These are phyloP conservation scores for Notamacropus eugenii DNA, from an alignment of 2,797 vertebrate species.

Conservation along the genomic window DNA sequence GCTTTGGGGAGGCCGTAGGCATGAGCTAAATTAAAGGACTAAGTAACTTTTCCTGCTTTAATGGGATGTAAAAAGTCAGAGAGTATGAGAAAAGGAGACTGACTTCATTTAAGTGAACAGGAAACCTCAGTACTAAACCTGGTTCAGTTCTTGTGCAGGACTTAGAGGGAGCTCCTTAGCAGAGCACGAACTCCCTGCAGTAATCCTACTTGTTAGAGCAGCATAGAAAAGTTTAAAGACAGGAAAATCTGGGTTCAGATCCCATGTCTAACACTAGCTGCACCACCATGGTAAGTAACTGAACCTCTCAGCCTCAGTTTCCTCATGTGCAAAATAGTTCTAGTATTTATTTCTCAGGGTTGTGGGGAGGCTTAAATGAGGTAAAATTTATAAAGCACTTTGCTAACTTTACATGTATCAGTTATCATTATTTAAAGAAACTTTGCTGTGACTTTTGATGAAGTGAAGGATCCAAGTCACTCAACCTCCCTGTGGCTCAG, in stretches of 20 bases:
- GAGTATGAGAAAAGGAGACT: no score
- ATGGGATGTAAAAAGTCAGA: no score
- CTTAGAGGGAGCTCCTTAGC: background rate
- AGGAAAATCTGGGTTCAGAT: background rate
- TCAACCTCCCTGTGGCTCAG: accelerated
- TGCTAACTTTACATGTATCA: background rate
- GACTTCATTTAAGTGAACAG: background rate
- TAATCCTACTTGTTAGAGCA: background rate
- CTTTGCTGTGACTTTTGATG: background rate
- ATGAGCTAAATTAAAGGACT: no score
- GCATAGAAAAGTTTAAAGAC: no score
- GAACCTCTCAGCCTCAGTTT: background rate
- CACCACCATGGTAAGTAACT: no score
- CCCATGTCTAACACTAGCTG: background rate
- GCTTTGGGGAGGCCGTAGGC: no score
- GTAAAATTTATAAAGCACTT: background rate
- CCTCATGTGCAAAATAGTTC: background rate
- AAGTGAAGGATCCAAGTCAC: background rate
- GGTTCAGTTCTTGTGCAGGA: background rate
- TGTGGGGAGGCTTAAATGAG: background rate
- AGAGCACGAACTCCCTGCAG: no score
- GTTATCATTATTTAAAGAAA: background rate
- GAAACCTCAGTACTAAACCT: background rate
- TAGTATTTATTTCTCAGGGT: background rate
- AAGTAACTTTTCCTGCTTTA: no score